Evolutionary conservation across 2,888 invertebrate genomes (phyloP).

Genomic region (Trimorus sp.): DNA sequence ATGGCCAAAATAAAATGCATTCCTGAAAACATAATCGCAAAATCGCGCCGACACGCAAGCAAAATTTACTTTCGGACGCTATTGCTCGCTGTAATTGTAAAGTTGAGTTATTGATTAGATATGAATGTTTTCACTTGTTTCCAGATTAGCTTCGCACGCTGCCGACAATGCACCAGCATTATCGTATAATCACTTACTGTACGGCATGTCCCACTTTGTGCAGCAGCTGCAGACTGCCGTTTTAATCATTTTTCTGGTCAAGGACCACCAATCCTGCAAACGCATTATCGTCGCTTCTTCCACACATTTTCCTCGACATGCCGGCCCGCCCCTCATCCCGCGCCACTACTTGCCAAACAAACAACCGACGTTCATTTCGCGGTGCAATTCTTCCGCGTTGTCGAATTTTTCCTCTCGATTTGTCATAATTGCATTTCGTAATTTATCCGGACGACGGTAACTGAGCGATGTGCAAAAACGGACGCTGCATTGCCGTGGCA

Average conservation of each 20-base stretch:
- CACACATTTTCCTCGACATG: background rate
- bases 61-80: background rate
- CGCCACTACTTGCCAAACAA: background rate
- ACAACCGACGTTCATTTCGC: background rate
- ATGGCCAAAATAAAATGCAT: too few species aligned
- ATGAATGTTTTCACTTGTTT: constrained; percentile 45
- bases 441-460: too few species aligned
- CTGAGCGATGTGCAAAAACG: too few species aligned
- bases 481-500: background rate
- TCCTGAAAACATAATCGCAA: too few species aligned
- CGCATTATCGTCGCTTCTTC: background rate
- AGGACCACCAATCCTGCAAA: constrained; percentile 12
- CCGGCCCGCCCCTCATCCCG: background rate
- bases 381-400: background rate
- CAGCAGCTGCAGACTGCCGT: constrained; percentile 16
- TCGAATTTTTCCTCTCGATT: background rate
- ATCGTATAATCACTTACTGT: constrained; percentile 29
- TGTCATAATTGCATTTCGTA: too few species aligned
- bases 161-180: constrained; percentile 25
- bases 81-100: constrained; percentile 11
- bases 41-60: too few species aligned
- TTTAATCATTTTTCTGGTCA: constrained; percentile 15
- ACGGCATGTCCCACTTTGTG: constrained; percentile 28
- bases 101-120: constrained; percentile 40
- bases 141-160: constrained; percentile 33